These are phyloP conservation scores for Geotrupes spiniger DNA, from an alignment of 2,888 invertebrate species.

Conservation along the genomic window DNA sequence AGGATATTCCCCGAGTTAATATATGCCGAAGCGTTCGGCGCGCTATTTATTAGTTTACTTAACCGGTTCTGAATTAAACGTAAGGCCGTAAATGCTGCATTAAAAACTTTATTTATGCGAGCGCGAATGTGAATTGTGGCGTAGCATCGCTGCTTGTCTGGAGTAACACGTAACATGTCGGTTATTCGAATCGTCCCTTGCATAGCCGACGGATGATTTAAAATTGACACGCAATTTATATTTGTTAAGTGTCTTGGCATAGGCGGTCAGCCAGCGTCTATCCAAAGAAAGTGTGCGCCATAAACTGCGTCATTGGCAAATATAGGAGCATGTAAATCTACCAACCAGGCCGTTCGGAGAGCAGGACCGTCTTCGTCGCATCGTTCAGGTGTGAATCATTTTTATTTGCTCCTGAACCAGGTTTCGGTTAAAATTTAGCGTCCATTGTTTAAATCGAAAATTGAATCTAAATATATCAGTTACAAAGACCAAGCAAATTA, in stretches of 20 bases:
- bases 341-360: no score
- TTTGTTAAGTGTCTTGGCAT: constrained; percentile 23
- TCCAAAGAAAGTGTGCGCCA: no score
- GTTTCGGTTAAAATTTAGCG: no score
- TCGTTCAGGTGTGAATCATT: no score
- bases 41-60: constrained; percentile 34
- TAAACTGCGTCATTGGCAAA: no score
- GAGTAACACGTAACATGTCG: constrained; percentile 14
- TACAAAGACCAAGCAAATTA: no score
- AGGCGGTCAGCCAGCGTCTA: no score
- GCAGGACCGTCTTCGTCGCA: no score
- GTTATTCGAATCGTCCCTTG: constrained; percentile 5
- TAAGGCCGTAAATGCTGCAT: constrained; percentile 37
- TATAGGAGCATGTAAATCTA: no score
- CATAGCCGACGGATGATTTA: constrained; percentile 26
- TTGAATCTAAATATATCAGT: no score
- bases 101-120: constrained; percentile 37
- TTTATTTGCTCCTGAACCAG: no score
- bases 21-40: constrained; percentile 29
- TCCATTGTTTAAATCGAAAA: no score
- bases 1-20: constrained; percentile 30
- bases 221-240: constrained; percentile 28
- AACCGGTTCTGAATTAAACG: constrained; percentile 39
- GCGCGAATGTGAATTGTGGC: constrained; percentile 31
- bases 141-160: constrained; percentile 14